Evolutionary conservation across 2,113 vertebrate genomes (phyloP).

Genomic region (Thamnophis sirtalis): DNA sequence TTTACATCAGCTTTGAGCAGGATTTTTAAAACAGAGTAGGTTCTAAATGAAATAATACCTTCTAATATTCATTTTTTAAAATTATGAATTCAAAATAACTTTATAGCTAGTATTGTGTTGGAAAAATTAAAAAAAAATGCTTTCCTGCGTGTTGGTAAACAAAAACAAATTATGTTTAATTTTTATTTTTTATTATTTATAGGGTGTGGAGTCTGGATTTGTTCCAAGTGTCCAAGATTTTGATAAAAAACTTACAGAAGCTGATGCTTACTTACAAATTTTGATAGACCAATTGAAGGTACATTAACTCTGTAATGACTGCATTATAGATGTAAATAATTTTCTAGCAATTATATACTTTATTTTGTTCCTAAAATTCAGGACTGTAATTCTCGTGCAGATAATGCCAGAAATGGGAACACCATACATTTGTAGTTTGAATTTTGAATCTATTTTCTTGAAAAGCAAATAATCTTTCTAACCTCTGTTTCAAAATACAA

Average conservation of each 20-base stretch:
- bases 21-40: background rate
- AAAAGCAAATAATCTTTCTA: background rate
- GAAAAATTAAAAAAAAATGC: background rate
- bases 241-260: constrained; percentile 96
- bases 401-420: background rate
- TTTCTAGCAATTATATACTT: background rate
- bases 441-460: background rate
- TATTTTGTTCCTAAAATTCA: background rate
- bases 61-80: background rate
- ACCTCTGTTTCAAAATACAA: background rate
- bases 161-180: background rate
- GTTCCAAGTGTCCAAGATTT: constrained; percentile 98
- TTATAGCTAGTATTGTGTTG: background rate
- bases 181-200: constrained; percentile 36
- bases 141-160: background rate
- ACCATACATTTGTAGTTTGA: background rate
- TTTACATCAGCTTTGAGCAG: background rate
- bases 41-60: background rate
- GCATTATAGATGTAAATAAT: background rate
- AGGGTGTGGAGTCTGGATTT: constrained; percentile 94
- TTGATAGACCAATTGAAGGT: constrained; percentile 98
- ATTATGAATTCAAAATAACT: background rate
- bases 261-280: constrained; percentile 98
- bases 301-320: constrained; percentile 25
- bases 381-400: background rate